Evolutionary conservation across 2,888 invertebrate species (phyloP).

Genomic region (Rhimphoctona megacephalus): DNA sequence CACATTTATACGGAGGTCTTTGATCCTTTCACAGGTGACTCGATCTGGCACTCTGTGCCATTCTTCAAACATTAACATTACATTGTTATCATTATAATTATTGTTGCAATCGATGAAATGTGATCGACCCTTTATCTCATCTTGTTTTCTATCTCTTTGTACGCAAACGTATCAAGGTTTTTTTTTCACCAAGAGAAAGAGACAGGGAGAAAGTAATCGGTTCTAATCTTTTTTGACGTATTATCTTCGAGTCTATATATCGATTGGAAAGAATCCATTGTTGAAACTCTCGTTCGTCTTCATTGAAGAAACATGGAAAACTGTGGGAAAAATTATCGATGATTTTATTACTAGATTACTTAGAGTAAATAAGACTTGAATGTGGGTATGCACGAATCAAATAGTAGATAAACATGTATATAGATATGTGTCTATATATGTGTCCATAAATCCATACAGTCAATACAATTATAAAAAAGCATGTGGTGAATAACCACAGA

Average conservation of each 20-base stretch:
- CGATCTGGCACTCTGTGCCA: constrained; percentile 35
- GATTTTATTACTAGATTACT: constrained; percentile 4
- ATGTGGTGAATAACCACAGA: neutral
- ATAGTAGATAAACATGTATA: neutral
- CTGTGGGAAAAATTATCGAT: constrained; percentile 30
- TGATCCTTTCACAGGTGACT: constrained; percentile 51
- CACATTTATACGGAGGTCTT: constrained; percentile 41
- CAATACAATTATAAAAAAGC: neutral
- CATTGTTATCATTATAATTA: constrained; percentile 38
- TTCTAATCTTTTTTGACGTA: constrained; percentile 47
- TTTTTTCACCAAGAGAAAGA: constrained; percentile 4
- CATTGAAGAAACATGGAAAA: constrained; percentile 5
- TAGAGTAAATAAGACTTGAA: neutral
- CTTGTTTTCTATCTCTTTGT: constrained; percentile 51
- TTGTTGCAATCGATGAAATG: constrained; percentile 59
- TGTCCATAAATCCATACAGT: neutral
- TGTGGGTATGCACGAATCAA: neutral
- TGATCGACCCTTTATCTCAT: constrained; percentile 71
- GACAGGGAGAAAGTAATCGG: constrained; percentile 30
- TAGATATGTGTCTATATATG: neutral
- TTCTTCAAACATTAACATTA: constrained; percentile 53
- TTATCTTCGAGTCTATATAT: constrained; percentile 45
- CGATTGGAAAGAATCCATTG: constrained; percentile 41
- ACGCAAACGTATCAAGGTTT: constrained; percentile 26
- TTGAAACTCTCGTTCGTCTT: constrained; percentile 21